Percentiles rank a stretch among this genome's conserved stretches.
Evolutionary conservation across 2,888 invertebrate species (phyloP).

Genomic region (Abrostola tripartita): DNA sequence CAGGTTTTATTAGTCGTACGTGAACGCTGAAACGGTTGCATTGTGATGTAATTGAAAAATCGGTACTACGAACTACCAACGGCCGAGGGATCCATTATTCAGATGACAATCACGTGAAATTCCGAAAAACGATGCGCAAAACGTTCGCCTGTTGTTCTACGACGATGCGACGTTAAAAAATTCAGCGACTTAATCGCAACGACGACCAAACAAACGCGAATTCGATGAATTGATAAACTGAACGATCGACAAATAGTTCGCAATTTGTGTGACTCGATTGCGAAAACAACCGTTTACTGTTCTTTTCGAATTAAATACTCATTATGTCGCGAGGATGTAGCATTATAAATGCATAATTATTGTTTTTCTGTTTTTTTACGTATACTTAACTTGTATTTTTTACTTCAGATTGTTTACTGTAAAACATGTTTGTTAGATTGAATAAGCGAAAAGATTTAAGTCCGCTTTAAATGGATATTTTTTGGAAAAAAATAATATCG

Average conservation of each 20-base stretch:
- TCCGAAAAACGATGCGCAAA: constrained; percentile 85
- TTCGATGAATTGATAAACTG: constrained; percentile 70
- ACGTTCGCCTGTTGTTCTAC: constrained; percentile 79
- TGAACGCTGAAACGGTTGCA: constrained; percentile 61
- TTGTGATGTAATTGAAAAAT: constrained; percentile 87
- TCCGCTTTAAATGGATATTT: too few relatives aligned
- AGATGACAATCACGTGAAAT: constrained; percentile 84
- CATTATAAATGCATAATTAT: not conserved
- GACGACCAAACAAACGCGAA: constrained; percentile 75
- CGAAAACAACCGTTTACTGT: constrained; percentile 51
- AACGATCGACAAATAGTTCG: constrained; percentile 75
- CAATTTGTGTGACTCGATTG: constrained; percentile 70
- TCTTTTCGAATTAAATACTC: constrained; percentile 13
- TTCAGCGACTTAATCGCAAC: constrained; percentile 82
- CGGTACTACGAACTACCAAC: constrained; percentile 77
- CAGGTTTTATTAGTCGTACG: constrained; percentile 45
- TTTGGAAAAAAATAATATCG: too few relatives aligned
- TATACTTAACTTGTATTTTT: too few relatives aligned
- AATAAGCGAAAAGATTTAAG: too few relatives aligned
- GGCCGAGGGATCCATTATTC: constrained; percentile 77
- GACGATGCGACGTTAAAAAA: constrained; percentile 80
- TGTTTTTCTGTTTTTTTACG: not conserved
- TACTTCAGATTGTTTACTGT: too few relatives aligned
- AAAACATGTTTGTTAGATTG: too few relatives aligned
- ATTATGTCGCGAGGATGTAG: constrained; percentile 8